A percentile compares a stretch with the other conserved stretches of the same genome.
These are phyloP conservation scores for Cataglyphis livida DNA, from an alignment of 2,888 invertebrate species.

Conservation along the genomic window DNA sequence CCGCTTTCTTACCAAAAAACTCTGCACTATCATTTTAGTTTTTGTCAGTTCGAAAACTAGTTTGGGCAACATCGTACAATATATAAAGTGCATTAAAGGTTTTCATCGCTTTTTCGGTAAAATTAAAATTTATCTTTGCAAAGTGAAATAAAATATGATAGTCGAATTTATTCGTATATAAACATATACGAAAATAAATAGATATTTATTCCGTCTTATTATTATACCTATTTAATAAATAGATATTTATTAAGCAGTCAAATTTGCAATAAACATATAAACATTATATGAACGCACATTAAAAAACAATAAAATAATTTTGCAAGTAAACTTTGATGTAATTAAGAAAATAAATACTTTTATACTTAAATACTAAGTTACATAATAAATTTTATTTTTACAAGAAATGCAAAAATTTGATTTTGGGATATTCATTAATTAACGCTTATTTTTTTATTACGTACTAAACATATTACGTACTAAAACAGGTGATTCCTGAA, in stretches of 20 bases:
- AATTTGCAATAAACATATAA: background rate
- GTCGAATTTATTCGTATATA: background rate
- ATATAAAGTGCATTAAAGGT: background rate
- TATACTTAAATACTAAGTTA: background rate
- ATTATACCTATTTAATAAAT: background rate
- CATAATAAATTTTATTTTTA: background rate
- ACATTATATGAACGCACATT: background rate
- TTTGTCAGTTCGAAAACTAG: conserved; percentile 18
- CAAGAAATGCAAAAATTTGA: background rate
- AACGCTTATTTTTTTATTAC: background rate
- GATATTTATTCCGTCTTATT: background rate
- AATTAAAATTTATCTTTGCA: background rate
- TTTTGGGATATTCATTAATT: background rate
- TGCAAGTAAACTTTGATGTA: background rate
- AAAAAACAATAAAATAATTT: background rate
- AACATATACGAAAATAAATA: background rate
- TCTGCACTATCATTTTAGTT: conserved; percentile 6
- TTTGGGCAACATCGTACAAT: conserved; percentile 18
- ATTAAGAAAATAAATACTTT: background rate
- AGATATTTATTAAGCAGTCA: background rate
- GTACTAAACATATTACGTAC: background rate
- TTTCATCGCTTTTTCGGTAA: background rate
- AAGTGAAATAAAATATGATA: background rate
- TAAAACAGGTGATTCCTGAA: background rate
- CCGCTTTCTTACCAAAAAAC: background rate